Evolutionary conservation across 2,797 vertebrate species (phyloP).

Genomic region (Morus bassanus): DNA sequence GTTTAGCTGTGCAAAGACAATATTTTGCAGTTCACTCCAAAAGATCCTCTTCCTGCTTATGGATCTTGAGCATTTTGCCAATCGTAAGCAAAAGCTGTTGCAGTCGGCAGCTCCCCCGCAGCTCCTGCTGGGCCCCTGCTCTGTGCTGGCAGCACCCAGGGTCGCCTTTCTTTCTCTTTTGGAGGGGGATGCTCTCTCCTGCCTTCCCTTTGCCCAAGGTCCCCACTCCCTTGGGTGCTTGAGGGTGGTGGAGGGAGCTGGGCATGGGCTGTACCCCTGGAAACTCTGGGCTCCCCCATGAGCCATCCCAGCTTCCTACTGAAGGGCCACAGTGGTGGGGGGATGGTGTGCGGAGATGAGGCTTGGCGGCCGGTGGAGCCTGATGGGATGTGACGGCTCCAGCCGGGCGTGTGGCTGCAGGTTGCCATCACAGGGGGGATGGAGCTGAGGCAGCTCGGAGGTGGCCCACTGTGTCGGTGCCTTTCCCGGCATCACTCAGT

Average conservation of each 20-base stretch:
- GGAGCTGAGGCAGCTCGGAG: neutral
- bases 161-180: neutral
- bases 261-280: neutral
- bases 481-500: neutral
- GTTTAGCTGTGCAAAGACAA: neutral
- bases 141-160: fast-evolving
- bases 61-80: neutral
- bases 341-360: fast-evolving
- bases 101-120: fast-evolving
- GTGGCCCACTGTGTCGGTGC: neutral
- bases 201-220: neutral
- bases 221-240: fast-evolving
- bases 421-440: neutral
- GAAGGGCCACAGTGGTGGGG: fast-evolving
- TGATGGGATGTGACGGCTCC: constrained; percentile 11
- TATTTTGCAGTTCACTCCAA: constrained; percentile 9
- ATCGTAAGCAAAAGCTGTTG: neutral
- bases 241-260: neutral
- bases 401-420: neutral
- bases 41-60: constrained; percentile 27
- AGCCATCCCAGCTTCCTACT: neutral
- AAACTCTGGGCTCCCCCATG: neutral
- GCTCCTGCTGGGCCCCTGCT: neutral
- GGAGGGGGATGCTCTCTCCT: neutral
- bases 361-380: neutral